Evolutionary conservation across 2,888 invertebrate genomes (phyloP), one percentile per base, ranked within the genome.

Genomic region (Nudaria mundana): DNA sequence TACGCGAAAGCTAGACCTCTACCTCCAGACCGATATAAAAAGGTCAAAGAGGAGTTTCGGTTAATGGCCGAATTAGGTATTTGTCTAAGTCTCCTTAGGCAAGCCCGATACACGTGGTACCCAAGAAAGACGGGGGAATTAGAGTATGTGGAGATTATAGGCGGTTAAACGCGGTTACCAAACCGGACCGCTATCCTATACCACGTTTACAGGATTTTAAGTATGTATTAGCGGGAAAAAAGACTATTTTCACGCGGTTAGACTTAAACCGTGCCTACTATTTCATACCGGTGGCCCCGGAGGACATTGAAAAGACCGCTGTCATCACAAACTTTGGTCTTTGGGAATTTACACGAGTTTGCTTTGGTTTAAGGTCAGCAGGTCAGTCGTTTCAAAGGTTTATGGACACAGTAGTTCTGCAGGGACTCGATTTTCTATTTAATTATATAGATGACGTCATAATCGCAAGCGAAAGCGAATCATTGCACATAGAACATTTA

Each of bases 11-110:
- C 74, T 1, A 32, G 23, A n/a, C 22, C 72, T 0, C 44, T 81
- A 1, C 54, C 62, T 1, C 72, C 68, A 0, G 66, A 71, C 4
- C 56, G 63, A 16, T 65, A 73, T n/a, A 23, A 34, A 7, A 33
- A 24, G 23, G 13, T 33, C 1, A 12, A 14, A n/a, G 23, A 32
- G 5, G 32, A 32, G 13, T 32, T 32, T 11, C 1, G 31, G 2
- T 2, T 10, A 1, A 31, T 31, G 31, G n/a, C 7, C 7, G 32
- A 23, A 22, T 2, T 23, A 14, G 82, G 77, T 0, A 75, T 81
- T 8, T 75, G 75, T 81, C 79, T 0, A 67, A 63, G 3, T 75
- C 75, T 22, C 48, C 58, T 2, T 83, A 75, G 77, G 58, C 78
- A 0, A 72, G 64, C 28, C 81, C 50, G 2, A 26, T 54, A 0